These are phyloP conservation scores for Oophaga pumilio DNA, from an alignment of 2,113 vertebrate genomes.

Conservation along the genomic window DNA sequence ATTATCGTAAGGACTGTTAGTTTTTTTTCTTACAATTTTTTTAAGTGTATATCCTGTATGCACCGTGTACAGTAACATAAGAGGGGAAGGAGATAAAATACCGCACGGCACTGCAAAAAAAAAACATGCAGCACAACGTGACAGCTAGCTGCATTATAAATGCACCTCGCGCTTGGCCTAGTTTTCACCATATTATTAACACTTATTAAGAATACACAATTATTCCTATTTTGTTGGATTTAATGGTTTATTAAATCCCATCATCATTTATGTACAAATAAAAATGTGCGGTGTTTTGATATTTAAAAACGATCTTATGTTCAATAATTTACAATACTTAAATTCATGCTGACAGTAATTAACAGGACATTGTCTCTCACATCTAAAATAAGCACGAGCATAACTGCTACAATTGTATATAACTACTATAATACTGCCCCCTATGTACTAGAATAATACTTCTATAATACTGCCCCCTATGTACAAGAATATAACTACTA, in stretches of 20 bases:
- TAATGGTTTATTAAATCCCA: not conserved
- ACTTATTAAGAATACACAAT: not conserved
- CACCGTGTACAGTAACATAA: not conserved
- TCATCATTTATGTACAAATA: not conserved
- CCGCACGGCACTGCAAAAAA: not conserved
- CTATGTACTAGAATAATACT: conserved; percentile 11
- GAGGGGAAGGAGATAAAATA: not conserved
- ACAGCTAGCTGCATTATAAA: conserved; percentile 16
- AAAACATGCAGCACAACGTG: not conserved
- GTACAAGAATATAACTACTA: conserved; percentile 7
- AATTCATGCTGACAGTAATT: too few species aligned
- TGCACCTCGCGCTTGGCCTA: not conserved
- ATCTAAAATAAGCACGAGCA: too few species aligned
- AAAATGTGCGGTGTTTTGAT: not conserved
- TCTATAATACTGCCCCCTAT: not conserved
- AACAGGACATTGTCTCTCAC: too few species aligned
- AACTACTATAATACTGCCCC: not conserved
- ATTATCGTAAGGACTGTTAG: not conserved
- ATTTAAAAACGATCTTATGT: not conserved
- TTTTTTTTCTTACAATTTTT: not conserved
- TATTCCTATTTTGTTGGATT: not conserved
- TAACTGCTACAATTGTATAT: not conserved
- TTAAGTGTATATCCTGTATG: not conserved
- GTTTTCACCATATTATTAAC: not conserved
- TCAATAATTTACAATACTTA: not conserved